phyloP scores from a whole-genome alignment of 2,888 invertebrate species.

The Sialis fuliginosa region DNA sequence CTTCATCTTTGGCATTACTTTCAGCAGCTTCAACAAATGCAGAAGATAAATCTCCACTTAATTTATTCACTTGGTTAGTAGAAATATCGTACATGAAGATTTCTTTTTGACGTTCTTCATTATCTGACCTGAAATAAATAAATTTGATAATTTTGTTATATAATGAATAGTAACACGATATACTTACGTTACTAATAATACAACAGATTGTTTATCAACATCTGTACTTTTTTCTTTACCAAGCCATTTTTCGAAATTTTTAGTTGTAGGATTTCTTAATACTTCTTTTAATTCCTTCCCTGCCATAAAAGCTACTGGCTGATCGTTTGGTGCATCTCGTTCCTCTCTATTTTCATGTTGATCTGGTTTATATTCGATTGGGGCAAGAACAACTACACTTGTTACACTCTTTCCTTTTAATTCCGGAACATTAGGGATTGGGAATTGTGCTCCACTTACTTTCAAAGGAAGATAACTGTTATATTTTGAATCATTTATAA shows the following conservation, averaged over 20 bases:
- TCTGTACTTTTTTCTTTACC: conserved; percentile 58
- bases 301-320: conserved; percentile 50
- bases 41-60: conserved; percentile 64
- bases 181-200: conserved; percentile 66
- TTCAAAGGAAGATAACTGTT: conserved; percentile 71
- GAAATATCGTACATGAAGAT: conserved; percentile 76
- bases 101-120: conserved; percentile 41
- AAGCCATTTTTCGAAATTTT: conserved; percentile 66
- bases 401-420: conserved; percentile 59
- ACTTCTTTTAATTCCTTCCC: conserved; percentile 60
- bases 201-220: conserved; percentile 60
- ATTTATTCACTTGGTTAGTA: conserved; percentile 54
- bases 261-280: conserved; percentile 52
- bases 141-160: not conserved
- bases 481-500: conserved; percentile 55
- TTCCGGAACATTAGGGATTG: conserved; percentile 61
- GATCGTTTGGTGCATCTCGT: conserved; percentile 33
- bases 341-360: conserved; percentile 31
- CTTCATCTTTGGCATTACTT: conserved; percentile 55
- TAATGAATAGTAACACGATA: conserved; percentile 3
- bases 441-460: conserved; percentile 71
- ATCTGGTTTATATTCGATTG: conserved; percentile 50
- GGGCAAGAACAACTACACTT: conserved; percentile 71
- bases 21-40: conserved; percentile 79
- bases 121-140: conserved; percentile 4